Conservation (phyloP, 92 coral and sea anemone species). For the Blastomussa wellsi region DNA sequence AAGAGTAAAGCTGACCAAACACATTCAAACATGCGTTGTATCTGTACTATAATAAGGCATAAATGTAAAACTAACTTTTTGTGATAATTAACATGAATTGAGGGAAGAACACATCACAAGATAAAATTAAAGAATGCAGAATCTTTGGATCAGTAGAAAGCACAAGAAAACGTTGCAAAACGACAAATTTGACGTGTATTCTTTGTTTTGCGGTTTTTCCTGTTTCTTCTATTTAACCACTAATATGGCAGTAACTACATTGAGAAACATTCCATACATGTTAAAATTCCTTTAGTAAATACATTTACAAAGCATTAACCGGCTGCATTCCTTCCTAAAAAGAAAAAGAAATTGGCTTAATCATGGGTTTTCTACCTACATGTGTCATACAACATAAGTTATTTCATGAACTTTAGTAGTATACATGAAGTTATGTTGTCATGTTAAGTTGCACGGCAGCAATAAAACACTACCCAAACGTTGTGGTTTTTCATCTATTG, state of each 20-base stretch:
- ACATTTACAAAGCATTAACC: neutral
- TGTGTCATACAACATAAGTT: neutral
- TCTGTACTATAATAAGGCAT: too few relatives aligned
- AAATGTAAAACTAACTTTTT: too few relatives aligned
- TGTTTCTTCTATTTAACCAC: neutral
- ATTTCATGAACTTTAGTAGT: too few relatives aligned
- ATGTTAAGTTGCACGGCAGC: too few relatives aligned
- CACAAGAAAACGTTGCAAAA: neutral
- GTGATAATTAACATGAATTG: neutral
- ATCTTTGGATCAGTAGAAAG: neutral
- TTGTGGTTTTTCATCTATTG: neutral
- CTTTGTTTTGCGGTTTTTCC: neutral
- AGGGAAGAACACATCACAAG: neutral
- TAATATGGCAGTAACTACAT: neutral
- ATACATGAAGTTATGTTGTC: too few relatives aligned
- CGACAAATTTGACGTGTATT: neutral
- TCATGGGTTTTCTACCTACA: neutral
- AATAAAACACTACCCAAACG: too few relatives aligned
- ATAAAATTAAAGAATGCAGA: neutral
- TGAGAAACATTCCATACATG: too few relatives aligned
- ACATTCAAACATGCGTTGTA: too few relatives aligned
- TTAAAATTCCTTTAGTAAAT: neutral
- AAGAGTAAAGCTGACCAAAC: too few relatives aligned
- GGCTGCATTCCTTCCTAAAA: neutral
- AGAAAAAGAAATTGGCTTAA: neutral